These are phyloP conservation scores for Pterocles orientalis DNA, from an alignment of 2,113 vertebrate species.

Conservation along the genomic window DNA sequence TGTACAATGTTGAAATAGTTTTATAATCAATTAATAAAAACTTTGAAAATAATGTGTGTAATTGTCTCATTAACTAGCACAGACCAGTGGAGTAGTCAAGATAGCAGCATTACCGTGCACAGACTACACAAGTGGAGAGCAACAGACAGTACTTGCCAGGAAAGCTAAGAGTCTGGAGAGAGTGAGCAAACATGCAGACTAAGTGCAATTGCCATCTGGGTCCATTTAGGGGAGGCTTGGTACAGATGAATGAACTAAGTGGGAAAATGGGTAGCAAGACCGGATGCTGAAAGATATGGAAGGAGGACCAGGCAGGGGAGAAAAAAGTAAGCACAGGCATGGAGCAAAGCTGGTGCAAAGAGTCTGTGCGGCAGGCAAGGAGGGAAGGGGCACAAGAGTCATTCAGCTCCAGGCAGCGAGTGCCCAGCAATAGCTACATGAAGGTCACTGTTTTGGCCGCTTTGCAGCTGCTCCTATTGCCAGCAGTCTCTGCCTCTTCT, in stretches of 20 bases:
- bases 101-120: rapidly evolving
- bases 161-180: neutral
- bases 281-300: neutral
- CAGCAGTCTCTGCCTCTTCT: neutral
- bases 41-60: neutral
- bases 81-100: neutral
- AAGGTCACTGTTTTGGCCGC: neutral
- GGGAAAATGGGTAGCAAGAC: neutral
- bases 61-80: neutral
- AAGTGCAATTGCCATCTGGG: neutral
- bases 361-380: neutral
- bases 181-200: neutral
- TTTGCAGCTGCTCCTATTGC: slow-evolving; percentile 35
- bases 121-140: neutral
- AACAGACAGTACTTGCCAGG: neutral
- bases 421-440: rapidly evolving
- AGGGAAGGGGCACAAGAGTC: neutral
- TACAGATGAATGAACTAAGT: rapidly evolving
- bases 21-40: neutral
- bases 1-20: neutral
- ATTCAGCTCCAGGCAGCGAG: neutral
- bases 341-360: neutral
- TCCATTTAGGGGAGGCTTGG: neutral
- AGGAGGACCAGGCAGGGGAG: neutral
- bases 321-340: neutral